Percentiles rank a stretch among this genome's conserved stretches.
These are phyloP conservation scores for Pygmarrhopalites habei DNA, from an alignment of 1,140 invertebrate species.

Conservation along the genomic window DNA sequence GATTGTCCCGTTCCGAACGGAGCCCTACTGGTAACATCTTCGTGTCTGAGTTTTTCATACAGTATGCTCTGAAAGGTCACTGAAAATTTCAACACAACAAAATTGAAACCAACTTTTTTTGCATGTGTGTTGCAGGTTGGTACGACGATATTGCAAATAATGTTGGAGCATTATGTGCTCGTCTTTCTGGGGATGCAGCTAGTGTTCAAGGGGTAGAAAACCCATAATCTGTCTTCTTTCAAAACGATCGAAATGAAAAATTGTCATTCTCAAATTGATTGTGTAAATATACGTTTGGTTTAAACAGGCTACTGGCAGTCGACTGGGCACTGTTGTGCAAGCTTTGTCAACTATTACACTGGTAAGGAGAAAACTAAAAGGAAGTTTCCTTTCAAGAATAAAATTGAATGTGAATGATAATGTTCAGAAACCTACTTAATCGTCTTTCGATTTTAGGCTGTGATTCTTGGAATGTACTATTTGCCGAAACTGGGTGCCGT, in stretches of 20 bases:
- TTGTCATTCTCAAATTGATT: background rate
- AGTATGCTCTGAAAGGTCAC: too few species aligned
- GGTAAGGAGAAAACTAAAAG: background rate
- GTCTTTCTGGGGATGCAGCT: slow-evolving; percentile 68
- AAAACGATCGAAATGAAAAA: background rate
- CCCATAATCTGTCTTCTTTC: background rate
- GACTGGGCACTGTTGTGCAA: slow-evolving; percentile 70
- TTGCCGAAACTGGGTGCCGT: slow-evolving; percentile 76
- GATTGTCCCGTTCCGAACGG: too few species aligned
- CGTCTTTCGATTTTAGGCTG: slow-evolving; percentile 48
- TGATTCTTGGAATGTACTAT: slow-evolving; percentile 65
- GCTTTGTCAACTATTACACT: slow-evolving; percentile 59
- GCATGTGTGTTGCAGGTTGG: too few species aligned
- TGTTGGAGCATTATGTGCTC: slow-evolving; percentile 67
- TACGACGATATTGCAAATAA: slow-evolving; percentile 68
- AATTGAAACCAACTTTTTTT: too few species aligned
- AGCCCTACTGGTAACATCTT: too few species aligned
- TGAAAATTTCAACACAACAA: too few species aligned
- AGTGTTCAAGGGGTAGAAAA: slow-evolving; percentile 65
- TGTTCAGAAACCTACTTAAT: background rate
- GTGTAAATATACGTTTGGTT: slow-evolving; percentile 51
- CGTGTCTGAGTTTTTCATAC: too few species aligned
- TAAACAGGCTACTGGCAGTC: slow-evolving; percentile 72
- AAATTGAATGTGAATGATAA: too few species aligned
- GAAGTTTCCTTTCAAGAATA: background rate